These are phyloP conservation scores for Digitonthophagus gazella DNA, from an alignment of 2,888 invertebrate genomes.

Conservation along the genomic window DNA sequence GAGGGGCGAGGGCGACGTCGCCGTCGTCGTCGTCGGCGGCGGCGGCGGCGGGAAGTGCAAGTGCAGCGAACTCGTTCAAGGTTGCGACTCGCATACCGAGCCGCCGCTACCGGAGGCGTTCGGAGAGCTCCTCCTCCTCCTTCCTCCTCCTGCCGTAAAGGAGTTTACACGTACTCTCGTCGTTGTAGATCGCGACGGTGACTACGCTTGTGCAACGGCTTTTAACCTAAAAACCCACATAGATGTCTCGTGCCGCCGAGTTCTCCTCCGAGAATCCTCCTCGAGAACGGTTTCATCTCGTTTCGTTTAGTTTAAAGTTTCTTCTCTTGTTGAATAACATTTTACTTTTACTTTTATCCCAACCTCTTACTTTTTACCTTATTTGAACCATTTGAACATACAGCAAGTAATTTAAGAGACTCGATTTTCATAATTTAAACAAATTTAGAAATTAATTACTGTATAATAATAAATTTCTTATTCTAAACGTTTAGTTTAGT, in stretches of 20 bases:
- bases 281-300: no score
- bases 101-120: neutral
- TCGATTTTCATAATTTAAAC: no score
- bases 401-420: no score
- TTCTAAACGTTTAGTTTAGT: no score
- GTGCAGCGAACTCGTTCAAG: conserved; percentile 40
- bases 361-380: neutral
- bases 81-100: conserved; percentile 24
- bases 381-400: no score
- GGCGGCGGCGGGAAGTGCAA: conserved; percentile 34
- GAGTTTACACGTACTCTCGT: neutral
- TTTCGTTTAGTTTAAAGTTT: neutral
- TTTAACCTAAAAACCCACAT: conserved; percentile 18
- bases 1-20: conserved; percentile 15
- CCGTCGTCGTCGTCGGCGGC: conserved; percentile 27
- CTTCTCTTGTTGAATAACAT: neutral
- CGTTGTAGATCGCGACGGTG: neutral
- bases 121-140: neutral
- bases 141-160: conserved; percentile 5
- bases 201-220: conserved; percentile 15
- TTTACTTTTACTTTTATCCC: neutral
- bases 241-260: conserved; percentile 1
- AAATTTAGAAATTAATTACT: no score
- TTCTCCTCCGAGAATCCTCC: neutral
- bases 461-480: no score